A percentile compares a stretch with the other conserved stretches of the same genome.
Evolutionary conservation across 2,888 invertebrate species (phyloP).

Genomic region (Phlogophora meticulosa): DNA sequence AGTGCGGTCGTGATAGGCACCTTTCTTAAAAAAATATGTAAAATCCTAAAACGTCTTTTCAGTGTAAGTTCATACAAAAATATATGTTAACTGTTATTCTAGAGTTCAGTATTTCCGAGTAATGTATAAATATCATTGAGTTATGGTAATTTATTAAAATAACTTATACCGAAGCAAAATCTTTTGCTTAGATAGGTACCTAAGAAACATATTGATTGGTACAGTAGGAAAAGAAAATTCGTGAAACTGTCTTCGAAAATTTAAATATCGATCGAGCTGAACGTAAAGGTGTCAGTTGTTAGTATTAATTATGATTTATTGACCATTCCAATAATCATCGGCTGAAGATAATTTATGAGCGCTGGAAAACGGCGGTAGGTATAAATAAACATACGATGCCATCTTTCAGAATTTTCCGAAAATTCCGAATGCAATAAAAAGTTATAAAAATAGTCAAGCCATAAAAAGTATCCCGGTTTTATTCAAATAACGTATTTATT

Average conservation of each 20-base stretch:
- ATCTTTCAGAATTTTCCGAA: background rate
- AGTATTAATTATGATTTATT: constrained; percentile 45
- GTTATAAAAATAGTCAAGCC: background rate
- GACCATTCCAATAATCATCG: constrained; percentile 19
- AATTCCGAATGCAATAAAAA: background rate
- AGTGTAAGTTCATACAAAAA: too few relatives aligned
- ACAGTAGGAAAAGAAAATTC: background rate
- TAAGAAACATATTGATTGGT: background rate
- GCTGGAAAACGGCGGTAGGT: background rate
- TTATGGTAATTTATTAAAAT: constrained; percentile 5
- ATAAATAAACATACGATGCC: constrained; percentile 32
- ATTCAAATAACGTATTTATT: too few relatives aligned
- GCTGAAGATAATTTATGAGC: constrained; percentile 34
- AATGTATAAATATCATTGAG: too few relatives aligned
- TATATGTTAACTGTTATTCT: too few relatives aligned
- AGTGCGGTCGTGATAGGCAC: too few relatives aligned
- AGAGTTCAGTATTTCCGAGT: too few relatives aligned
- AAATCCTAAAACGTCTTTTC: too few relatives aligned
- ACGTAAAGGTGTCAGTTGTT: constrained; percentile 20
- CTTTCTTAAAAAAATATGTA: too few relatives aligned
- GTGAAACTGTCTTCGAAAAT: constrained; percentile 15
- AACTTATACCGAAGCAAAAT: background rate
- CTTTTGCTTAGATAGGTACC: background rate
- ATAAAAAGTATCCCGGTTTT: background rate
- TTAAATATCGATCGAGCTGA: constrained; percentile 14